Evolutionary conservation across 1,140 invertebrate genomes (phyloP), one percentile per base, ranked within the genome.

Genomic region (Neoseiulus cucumeris): DNA sequence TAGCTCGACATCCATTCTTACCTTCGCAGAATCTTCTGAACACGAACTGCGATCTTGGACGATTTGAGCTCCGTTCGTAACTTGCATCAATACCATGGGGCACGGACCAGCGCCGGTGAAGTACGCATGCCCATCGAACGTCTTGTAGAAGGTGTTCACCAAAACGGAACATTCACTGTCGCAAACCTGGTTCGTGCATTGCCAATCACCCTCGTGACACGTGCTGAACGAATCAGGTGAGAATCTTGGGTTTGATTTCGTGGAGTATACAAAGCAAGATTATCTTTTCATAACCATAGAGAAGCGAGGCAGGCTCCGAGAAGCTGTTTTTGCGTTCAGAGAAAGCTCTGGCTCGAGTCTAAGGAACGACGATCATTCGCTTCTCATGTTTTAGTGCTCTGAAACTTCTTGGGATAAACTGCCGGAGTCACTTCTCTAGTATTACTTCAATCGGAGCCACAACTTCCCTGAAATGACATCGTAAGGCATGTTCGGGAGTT

Each of bases 91-190:
- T 1, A 59, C 51, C 17, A 92, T 73, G 71, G 86, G 84, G 73
- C 92, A 93, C 0, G 83, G 82, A 75, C 89, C 92, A 68, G 85
- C 83, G 14, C 89, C 89, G 86, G 89, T 90, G 73, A 91, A 91
- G 73, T 82, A 92, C 9, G 80, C 79, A 66, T 81, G 82, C 0
- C 88, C 88, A 75, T 92, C 89, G 73, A 92, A 93, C 0, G 88
- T 93, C 25, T 81, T 80, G 75, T 91, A 93, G 76, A 92, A 89
- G 5, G 89, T 87, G 77, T 91, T 88, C 0, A 89, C 89, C 28
- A 88, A 79, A 0, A 85, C 83, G 0, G 84, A 80, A 74, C 90
- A 90, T 25, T 86, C 80, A 0, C 84, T 81, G 0, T 82, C 81
- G 73, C 87, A 90, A 44, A 80, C 79, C 7, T 80, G 74, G 47